Percentiles rank a stretch among this genome's conserved stretches.
Conservation (phyloP, 2,888 invertebrate species). For the Orthosia gothica region DNA sequence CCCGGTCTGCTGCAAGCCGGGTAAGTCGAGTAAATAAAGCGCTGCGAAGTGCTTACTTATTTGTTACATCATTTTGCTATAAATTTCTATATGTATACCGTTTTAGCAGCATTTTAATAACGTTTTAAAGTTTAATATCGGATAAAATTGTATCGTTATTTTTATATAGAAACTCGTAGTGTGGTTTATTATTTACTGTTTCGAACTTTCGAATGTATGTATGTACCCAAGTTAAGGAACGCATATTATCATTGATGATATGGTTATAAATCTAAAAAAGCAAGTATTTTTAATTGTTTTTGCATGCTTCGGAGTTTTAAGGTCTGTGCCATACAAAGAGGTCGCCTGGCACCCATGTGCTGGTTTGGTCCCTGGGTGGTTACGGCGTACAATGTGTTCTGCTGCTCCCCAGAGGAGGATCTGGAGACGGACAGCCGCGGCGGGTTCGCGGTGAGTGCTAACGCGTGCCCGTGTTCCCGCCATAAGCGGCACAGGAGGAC, state of each 20-base stretch:
- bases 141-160: conserved; percentile 5
- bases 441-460: no score
- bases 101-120: conserved; percentile 32
- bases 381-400: no score
- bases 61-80: conserved; percentile 43
- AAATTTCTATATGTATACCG: conserved; percentile 25
- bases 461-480: no score
- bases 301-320: no score
- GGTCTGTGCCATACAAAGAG: no score
- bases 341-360: no score
- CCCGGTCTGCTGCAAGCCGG: conserved; percentile 16
- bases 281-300: neutral
- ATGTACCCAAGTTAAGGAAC: neutral
- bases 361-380: no score
- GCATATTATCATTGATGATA: neutral
- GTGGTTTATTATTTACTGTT: neutral
- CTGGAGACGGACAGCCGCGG: no score
- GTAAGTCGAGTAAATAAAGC: conserved; percentile 52
- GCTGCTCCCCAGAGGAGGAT: no score
- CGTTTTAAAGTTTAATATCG: conserved; percentile 15
- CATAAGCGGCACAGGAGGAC: no score
- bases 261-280: neutral
- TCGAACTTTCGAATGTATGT: neutral
- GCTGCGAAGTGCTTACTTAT: conserved; percentile 40
- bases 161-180: neutral